Percentiles rank a stretch among this genome's conserved stretches.
These are phyloP conservation scores for Polypterus senegalus DNA, from an alignment of 2,113 vertebrate species.

Conservation along the genomic window DNA sequence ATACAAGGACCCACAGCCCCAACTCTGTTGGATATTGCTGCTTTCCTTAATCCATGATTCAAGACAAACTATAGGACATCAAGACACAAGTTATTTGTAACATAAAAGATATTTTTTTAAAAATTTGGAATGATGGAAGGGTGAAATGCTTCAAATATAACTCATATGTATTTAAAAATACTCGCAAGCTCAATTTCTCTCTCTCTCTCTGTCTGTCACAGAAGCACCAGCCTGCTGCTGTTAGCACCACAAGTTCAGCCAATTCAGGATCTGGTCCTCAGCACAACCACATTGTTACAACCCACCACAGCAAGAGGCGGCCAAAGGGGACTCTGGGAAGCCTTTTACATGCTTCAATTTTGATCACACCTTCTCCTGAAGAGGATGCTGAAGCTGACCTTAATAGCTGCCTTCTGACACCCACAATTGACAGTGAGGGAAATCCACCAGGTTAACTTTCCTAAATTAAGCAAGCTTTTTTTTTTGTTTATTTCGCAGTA, in stretches of 20 bases:
- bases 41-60: slow-evolving; percentile 13
- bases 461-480: slow-evolving; percentile 4
- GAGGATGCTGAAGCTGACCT: slow-evolving; percentile 9
- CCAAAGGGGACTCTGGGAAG: slow-evolving; percentile 6
- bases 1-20: slow-evolving; percentile 8
- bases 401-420: slow-evolving; percentile 13
- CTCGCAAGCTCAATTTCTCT: no score
- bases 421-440: slow-evolving; percentile 14
- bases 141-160: no score
- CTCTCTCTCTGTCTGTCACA: no score
- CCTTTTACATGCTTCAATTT: not conserved
- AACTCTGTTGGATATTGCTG: slow-evolving; percentile 10
- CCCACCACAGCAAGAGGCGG: not conserved
- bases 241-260: no score
- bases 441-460: slow-evolving; percentile 7
- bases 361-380: slow-evolving; percentile 2
- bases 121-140: no score
- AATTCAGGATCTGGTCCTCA: no score
- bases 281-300: no score
- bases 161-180: no score
- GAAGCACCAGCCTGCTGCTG: no score
- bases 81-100: no score
- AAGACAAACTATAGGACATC: not conserved
- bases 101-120: no score
- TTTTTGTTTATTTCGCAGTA: not conserved